Percentiles rank a stretch among this genome's conserved stretches.
Conservation (phyloP, 1,140 invertebrate species). For the Theocolax elegans region DNA sequence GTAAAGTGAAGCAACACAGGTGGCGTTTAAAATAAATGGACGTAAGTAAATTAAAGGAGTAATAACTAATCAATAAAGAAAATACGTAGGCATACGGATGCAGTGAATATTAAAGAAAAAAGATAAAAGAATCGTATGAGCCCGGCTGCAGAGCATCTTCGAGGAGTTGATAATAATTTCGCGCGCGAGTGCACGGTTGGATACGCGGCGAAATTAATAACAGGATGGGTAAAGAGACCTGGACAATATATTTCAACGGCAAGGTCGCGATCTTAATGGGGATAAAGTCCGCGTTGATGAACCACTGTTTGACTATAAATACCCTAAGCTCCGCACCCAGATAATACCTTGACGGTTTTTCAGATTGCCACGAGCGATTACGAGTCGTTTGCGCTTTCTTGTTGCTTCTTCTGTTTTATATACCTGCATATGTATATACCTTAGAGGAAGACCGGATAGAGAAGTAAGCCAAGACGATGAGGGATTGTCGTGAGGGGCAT, state of each 20-base stretch:
- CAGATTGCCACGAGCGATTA: conserved; percentile 16
- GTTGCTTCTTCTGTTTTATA: background rate
- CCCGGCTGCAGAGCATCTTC: too few species aligned
- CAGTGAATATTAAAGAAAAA: too few species aligned
- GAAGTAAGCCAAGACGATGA: background rate
- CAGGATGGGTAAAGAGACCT: too few species aligned
- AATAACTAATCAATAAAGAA: background rate
- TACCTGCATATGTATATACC: background rate
- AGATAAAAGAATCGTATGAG: too few species aligned
- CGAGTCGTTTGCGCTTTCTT: background rate
- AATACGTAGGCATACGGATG: too few species aligned
- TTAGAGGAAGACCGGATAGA: too few species aligned
- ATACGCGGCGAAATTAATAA: background rate
- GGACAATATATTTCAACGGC: background rate
- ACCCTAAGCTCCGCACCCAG: background rate
- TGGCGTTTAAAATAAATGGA: too few species aligned
- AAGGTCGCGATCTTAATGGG: too few species aligned
- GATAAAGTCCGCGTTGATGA: background rate
- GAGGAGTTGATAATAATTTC: too few species aligned
- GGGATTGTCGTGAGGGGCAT: background rate
- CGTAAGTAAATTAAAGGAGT: background rate
- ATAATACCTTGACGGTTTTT: conserved; percentile 5
- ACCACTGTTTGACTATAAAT: too few species aligned
- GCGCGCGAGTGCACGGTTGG: too few species aligned
- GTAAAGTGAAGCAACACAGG: too few species aligned